Percentiles rank a stretch among this genome's conserved stretches.
Conservation (phyloP, 2,888 invertebrate species). For the Aelia acuminata region DNA sequence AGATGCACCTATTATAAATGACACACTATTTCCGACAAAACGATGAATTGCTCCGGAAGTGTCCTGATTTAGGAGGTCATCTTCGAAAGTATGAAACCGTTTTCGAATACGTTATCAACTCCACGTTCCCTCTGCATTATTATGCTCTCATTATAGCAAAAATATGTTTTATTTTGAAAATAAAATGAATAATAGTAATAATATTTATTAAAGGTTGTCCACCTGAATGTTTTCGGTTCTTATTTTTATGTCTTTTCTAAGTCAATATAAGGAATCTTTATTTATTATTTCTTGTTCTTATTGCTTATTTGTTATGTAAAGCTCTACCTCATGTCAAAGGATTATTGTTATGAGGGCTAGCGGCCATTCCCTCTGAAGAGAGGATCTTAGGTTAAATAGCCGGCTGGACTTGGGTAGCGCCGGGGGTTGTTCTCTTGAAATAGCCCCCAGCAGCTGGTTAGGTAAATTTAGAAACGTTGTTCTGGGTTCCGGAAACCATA, state of each 20-base stretch:
- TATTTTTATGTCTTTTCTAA: no score
- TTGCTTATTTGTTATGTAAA: no score
- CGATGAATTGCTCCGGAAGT: not conserved
- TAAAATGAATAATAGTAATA: no score
- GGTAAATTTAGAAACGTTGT: conserved; percentile 25
- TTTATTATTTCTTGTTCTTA: no score
- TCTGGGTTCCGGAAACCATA: not conserved
- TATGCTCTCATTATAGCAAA: not conserved
- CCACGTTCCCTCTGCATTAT: not conserved
- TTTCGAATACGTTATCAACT: not conserved
- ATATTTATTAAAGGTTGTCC: no score
- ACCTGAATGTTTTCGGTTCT: no score
- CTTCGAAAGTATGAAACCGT: not conserved
- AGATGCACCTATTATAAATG: not conserved
- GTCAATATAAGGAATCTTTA: no score
- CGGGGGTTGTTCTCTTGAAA: conserved; percentile 17
- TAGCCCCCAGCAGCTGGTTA: conserved; percentile 5
- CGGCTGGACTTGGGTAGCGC: not conserved
- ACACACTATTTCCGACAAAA: conserved; percentile 6
- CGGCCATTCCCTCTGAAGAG: no score
- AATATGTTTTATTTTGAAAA: no score
- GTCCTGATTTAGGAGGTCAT: not conserved
- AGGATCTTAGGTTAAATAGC: not conserved
- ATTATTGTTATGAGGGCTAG: no score
- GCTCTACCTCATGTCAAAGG: no score